Evolutionary conservation across 2,888 invertebrate genomes (phyloP), one percentile per base, ranked within the genome.

Genomic region (Aromia moschata): DNA sequence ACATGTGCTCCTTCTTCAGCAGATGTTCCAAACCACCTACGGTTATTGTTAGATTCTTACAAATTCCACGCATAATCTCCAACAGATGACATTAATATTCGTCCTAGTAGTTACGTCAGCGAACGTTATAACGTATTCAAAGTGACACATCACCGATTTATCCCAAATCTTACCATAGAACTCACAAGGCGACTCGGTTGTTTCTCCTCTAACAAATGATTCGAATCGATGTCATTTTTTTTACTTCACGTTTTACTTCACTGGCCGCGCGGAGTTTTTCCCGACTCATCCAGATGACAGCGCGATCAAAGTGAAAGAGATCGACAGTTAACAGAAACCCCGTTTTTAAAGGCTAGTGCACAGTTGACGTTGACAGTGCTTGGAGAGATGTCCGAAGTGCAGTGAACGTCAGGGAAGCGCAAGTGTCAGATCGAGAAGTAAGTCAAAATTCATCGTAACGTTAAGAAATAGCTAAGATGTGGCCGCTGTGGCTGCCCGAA

Each of bases 371-470:
- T 33, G 36, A 36, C 47, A 47, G 37, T n/a, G 18, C 47, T 17
- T 47, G 10, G n/a, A 15, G n/a, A n/a, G 10, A 37, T 17, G 33
- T 20, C 14, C 49, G 12, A 15, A 10, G 11, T 36, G 49, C 12
- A 37, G 16, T 14, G 12, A 16, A 25, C 16, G 17, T 40, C 15
- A 16, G 31, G 52, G 30, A 11, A 52, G 52, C 18, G n/a, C 40
- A 16, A 16, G 49, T 49, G 52, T 31, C 41, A 52, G 9, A 31
- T 52, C 31, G 14, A 52, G 41, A 52, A 52, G 52, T 52, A 52
- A 52, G 52, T 52, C 52, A 52, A 52, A 52, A 52, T 41, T 52
- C 17, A 18, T 52, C 20, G n/a, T n/a, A n/a, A n/a, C n/a, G n/a
- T n/a, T n/a, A 41, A 36, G 12, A 15, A 25, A 40, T 31, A 11